phyloP scores from a whole-genome alignment of 2,113 vertebrate genomes.

The Dascyllus trimaculatus region DNA sequence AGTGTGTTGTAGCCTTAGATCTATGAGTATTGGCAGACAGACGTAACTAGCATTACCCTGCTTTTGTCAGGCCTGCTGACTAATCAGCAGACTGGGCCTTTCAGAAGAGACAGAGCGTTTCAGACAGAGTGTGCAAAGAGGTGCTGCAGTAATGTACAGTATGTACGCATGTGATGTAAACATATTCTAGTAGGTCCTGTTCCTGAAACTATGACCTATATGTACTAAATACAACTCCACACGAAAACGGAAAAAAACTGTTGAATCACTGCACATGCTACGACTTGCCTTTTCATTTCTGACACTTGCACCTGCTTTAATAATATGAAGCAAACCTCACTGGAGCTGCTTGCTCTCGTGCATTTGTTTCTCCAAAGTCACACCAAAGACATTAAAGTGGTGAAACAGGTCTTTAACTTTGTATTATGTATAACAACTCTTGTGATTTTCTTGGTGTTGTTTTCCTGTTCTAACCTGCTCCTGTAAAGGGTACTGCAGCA shows the following conservation, averaged over 20 bases:
- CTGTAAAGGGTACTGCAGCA: background rate
- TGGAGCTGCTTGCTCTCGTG: constrained; percentile 1
- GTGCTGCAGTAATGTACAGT: too few species aligned
- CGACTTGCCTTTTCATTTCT: constrained; percentile 26
- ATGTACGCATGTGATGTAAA: too few species aligned
- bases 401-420: constrained; percentile 26
- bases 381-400: background rate
- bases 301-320: background rate
- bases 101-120: too few species aligned
- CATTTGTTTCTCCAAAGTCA: constrained; percentile 12
- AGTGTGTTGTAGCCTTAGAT: too few species aligned
- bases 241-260: background rate
- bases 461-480: constrained; percentile 28
- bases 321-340: background rate
- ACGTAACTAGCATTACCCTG: too few species aligned
- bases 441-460: background rate
- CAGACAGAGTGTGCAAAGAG: too few species aligned
- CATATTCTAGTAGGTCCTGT: too few species aligned
- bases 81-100: too few species aligned
- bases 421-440: background rate
- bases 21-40: too few species aligned
- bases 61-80: too few species aligned
- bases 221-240: background rate
- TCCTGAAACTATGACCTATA: background rate
- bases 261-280: background rate